phyloP scores from a whole-genome alignment of 2,797 vertebrate species.

The Enoplosus armatus region DNA sequence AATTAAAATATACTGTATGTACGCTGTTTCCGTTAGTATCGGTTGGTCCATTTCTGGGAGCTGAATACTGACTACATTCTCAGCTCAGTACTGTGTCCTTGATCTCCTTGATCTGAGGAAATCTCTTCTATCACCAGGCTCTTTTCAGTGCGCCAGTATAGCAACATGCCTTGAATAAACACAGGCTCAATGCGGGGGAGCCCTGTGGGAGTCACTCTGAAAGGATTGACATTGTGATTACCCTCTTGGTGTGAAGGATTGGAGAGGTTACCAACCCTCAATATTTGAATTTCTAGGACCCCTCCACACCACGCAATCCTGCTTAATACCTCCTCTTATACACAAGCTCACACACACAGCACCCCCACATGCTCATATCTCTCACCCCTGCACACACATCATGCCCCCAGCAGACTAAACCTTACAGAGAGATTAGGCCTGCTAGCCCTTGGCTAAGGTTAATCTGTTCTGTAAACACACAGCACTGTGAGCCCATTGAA shows the following conservation, averaged over 20 bases:
- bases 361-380: slow-evolving; percentile 68
- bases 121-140: slow-evolving; percentile 66
- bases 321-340: slow-evolving; percentile 73
- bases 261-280: slow-evolving; percentile 82
- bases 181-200: slow-evolving; percentile 65
- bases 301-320: slow-evolving; percentile 64
- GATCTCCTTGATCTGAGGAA: slow-evolving; percentile 71
- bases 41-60: slow-evolving; percentile 24
- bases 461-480: slow-evolving; percentile 86
- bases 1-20: not conserved
- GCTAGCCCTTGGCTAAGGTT: slow-evolving; percentile 76
- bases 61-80: slow-evolving; percentile 49
- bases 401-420: slow-evolving; percentile 61
- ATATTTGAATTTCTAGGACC: slow-evolving; percentile 85
- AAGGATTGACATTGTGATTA: slow-evolving; percentile 85
- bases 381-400: slow-evolving; percentile 56
- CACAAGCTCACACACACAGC: slow-evolving; percentile 60
- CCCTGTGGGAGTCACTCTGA: slow-evolving; percentile 79
- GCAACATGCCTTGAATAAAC: slow-evolving; percentile 81
- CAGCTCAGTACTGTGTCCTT: slow-evolving; percentile 56
- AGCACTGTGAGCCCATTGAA: slow-evolving; percentile 73
- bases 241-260: slow-evolving; percentile 81
- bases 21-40: not conserved
- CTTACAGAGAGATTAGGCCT: slow-evolving; percentile 77
- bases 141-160: slow-evolving; percentile 65